Conservation (phyloP, 2,113 vertebrate genomes). For the Nymphicus hollandicus region DNA sequence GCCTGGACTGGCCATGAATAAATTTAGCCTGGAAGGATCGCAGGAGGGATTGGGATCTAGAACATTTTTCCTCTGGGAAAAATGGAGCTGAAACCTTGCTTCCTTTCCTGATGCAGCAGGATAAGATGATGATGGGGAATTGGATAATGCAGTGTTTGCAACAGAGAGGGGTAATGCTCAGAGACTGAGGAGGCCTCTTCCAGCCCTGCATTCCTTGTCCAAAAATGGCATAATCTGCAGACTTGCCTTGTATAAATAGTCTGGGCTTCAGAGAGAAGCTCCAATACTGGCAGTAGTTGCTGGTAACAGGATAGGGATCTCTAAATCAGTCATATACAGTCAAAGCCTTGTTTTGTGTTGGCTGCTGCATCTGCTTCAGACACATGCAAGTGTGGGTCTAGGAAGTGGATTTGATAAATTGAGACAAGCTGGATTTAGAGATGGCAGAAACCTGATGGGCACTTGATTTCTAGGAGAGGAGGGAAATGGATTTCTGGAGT, state of each 20-base stretch:
- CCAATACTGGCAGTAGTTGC: neutral
- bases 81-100: neutral
- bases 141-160: neutral
- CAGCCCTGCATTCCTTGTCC: neutral
- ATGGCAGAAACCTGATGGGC: neutral
- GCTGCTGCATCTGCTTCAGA: neutral
- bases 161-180: neutral
- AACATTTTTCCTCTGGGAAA: neutral
- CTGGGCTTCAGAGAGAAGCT: neutral
- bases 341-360: neutral
- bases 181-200: neutral
- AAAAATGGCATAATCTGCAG: neutral
- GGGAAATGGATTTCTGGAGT: neutral
- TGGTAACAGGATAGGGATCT: neutral
- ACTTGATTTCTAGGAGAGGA: neutral
- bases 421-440: neutral
- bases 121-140: neutral
- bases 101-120: neutral
- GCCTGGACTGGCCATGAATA: neutral
- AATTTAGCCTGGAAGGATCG: neutral
- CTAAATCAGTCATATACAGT: neutral
- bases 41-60: neutral
- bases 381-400: neutral
- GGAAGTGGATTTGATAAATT: neutral
- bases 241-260: neutral